Percentiles rank a stretch among this genome's conserved stretches.
phyloP scores from a whole-genome alignment of 2,797 vertebrate genomes.

The Basileuterus tristriatus region DNA sequence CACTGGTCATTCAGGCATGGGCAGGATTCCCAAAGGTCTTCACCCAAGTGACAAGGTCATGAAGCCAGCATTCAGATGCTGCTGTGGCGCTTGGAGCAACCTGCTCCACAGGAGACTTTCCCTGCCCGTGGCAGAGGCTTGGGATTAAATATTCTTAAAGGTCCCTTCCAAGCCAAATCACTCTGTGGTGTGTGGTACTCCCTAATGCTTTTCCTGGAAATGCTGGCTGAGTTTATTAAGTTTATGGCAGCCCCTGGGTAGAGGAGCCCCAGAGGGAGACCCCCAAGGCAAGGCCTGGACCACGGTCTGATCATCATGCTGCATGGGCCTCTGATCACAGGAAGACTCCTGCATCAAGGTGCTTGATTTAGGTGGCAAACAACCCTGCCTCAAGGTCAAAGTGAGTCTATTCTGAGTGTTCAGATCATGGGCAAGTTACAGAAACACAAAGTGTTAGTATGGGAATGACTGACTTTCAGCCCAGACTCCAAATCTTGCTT shows the following conservation, averaged over 20 bases:
- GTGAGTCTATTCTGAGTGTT: background rate
- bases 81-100: background rate
- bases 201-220: background rate
- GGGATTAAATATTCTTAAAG: background rate
- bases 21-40: background rate
- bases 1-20: background rate
- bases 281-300: background rate
- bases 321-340: rapidly evolving
- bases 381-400: background rate
- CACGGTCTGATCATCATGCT: background rate
- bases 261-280: background rate
- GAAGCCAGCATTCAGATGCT: background rate
- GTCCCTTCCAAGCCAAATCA: background rate
- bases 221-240: background rate
- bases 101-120: background rate
- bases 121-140: rapidly evolving
- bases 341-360: background rate
- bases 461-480: background rate
- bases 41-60: background rate
- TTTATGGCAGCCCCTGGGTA: background rate
- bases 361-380: background rate
- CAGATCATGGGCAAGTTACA: background rate
- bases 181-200: background rate
- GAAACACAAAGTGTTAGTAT: background rate
- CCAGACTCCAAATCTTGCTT: background rate